phyloP scores from a whole-genome alignment of 2,113 vertebrate genomes.

The Petrocephalus microphthalmus region DNA sequence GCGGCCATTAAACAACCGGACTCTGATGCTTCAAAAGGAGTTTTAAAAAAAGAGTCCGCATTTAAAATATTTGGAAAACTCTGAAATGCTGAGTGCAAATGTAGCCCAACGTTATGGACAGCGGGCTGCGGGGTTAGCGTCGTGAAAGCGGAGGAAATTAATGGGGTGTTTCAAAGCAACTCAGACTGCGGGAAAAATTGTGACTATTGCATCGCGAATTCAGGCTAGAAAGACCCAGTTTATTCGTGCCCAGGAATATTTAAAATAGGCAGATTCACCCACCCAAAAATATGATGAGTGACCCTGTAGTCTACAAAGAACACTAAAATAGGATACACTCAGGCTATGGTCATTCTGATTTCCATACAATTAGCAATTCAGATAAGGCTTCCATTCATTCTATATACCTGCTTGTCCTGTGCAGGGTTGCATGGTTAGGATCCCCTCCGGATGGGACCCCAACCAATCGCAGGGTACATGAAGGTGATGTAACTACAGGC shows the following conservation, averaged over 20 bases:
- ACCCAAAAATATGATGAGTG: not conserved
- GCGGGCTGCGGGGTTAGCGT: not conserved
- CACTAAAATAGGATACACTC: not conserved
- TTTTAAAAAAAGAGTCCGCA: not conserved
- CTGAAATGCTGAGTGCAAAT: not conserved
- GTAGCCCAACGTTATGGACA: not conserved
- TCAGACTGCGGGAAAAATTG: not conserved
- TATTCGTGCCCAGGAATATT: not conserved
- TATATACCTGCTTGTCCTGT: not conserved
- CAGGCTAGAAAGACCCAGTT: not conserved
- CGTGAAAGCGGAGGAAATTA: not conserved
- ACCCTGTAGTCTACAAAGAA: not conserved
- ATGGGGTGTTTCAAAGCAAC: not conserved
- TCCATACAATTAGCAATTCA: not conserved
- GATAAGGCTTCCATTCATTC: not conserved
- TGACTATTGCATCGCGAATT: not conserved
- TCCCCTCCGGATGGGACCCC: not conserved
- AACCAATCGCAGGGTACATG: not conserved
- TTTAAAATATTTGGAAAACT: not conserved
- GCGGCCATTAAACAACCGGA: not conserved
- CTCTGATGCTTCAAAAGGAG: not conserved
- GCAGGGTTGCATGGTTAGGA: not conserved
- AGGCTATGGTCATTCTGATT: not conserved
- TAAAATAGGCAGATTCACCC: not conserved
- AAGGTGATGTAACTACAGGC: not conserved